phyloP scores from a whole-genome alignment of 2,797 vertebrate species.

The Anolis apletophallus region DNA sequence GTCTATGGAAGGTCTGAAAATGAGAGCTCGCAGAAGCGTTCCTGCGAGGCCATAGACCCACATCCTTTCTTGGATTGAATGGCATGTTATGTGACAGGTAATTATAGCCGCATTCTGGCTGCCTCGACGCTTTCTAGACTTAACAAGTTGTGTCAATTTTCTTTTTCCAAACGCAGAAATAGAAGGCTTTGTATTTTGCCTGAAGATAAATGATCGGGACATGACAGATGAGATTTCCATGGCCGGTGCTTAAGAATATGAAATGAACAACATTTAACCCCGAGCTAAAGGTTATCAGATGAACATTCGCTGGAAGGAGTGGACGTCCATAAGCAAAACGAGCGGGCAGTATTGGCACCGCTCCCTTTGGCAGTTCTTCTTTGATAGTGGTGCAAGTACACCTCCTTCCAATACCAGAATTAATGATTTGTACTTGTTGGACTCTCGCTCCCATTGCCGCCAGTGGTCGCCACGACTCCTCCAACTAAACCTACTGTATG shows the following conservation, averaged over 20 bases:
- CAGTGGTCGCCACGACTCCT: too few relatives aligned
- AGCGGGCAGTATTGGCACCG: neutral
- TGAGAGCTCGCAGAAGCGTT: conserved; percentile 1
- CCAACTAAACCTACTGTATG: too few relatives aligned
- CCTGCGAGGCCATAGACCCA: conserved; percentile 14
- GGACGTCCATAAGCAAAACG: too few relatives aligned
- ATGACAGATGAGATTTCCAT: neutral
- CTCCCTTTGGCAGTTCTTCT: neutral
- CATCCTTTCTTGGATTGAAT: conserved; percentile 18
- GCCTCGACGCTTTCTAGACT: conserved; percentile 6
- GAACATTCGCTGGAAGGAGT: too few relatives aligned
- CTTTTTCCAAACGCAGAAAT: neutral
- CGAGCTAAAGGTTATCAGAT: too few relatives aligned
- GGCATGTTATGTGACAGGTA: conserved; percentile 39
- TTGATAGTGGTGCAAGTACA: neutral
- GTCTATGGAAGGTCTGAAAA: conserved; percentile 11
- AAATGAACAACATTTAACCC: neutral
- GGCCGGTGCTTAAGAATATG: neutral
- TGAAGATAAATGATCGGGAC: neutral
- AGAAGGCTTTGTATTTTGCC: neutral
- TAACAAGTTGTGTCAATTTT: conserved; percentile 13
- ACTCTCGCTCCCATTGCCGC: too few relatives aligned
- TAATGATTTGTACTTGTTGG: too few relatives aligned
- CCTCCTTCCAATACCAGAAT: neutral
- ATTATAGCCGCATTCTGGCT: conserved; percentile 24